Evolutionary conservation across 2,797 vertebrate species (phyloP).

Genomic region (Enteromius treurensis): DNA sequence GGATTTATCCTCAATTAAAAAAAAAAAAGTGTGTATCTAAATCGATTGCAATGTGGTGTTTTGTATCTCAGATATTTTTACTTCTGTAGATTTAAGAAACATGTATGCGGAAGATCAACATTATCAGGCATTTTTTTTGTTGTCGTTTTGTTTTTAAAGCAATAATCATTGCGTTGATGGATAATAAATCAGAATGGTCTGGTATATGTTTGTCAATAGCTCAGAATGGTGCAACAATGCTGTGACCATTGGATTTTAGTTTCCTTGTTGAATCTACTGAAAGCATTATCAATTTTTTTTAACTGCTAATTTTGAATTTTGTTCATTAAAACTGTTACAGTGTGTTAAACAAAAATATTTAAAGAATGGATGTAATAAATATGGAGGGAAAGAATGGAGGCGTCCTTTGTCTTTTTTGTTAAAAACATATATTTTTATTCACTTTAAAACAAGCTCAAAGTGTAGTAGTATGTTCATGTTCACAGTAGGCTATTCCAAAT

Average conservation of each 20-base stretch:
- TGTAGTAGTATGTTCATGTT: constrained; percentile 30
- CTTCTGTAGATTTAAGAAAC: constrained; percentile 56
- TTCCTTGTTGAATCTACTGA: constrained; percentile 59
- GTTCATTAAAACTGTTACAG: constrained; percentile 70
- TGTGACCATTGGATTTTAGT: constrained; percentile 61
- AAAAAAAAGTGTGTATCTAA: constrained; percentile 64
- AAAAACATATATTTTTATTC: neutral
- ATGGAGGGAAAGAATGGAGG: constrained; percentile 35
- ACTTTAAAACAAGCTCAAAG: neutral
- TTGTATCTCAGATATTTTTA: constrained; percentile 73
- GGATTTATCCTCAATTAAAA: constrained; percentile 68
- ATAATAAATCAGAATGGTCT: constrained; percentile 52
- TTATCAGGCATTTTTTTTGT: constrained; percentile 68
- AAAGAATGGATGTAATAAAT: constrained; percentile 71
- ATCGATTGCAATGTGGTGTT: constrained; percentile 74
- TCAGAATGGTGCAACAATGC: constrained; percentile 57
- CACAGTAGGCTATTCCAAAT: constrained; percentile 43
- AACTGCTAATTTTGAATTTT: constrained; percentile 63
- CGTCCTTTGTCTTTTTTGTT: constrained; percentile 43
- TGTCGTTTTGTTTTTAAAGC: constrained; percentile 60
- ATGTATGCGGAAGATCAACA: constrained; percentile 45
- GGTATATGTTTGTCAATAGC: constrained; percentile 60
- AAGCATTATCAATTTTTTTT: constrained; percentile 63
- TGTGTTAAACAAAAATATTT: constrained; percentile 72
- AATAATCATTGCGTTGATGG: constrained; percentile 68